Percentiles rank a stretch among this genome's conserved stretches.
These are phyloP conservation scores for Cephalopterus ornatus DNA, from an alignment of 2,113 vertebrate genomes.

Conservation along the genomic window DNA sequence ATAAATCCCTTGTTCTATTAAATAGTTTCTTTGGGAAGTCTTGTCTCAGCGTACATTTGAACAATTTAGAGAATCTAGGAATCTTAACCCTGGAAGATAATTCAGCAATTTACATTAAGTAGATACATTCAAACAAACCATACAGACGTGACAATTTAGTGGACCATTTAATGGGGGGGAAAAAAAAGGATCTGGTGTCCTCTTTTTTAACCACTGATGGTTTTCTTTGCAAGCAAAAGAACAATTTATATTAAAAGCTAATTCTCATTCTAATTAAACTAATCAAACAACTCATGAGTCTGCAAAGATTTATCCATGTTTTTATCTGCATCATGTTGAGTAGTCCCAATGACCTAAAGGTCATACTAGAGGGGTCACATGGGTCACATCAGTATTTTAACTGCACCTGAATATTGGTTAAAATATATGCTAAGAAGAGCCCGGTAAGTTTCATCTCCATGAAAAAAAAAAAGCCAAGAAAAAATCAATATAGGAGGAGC, in stretches of 20 bases:
- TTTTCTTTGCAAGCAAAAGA: neutral
- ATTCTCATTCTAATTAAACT: neutral
- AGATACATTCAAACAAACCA: neutral
- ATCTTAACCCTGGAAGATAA: slow-evolving; percentile 7
- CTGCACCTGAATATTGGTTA: neutral
- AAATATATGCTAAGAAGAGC: neutral
- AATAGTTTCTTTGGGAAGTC: neutral
- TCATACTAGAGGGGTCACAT: neutral
- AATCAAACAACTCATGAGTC: neutral
- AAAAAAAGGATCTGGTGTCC: neutral
- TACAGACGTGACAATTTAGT: neutral
- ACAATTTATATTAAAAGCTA: neutral
- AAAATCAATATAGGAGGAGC: neutral
- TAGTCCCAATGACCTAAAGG: neutral
- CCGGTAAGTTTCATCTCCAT: neutral
- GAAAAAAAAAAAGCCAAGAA: neutral
- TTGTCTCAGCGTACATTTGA: neutral
- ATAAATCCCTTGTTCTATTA: neutral
- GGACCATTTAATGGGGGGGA: neutral
- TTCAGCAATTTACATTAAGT: slow-evolving; percentile 24
- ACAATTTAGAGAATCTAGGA: neutral
- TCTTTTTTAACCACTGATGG: neutral
- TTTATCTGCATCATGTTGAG: neutral
- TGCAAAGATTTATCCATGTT: neutral
- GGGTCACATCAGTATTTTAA: neutral